phyloP scores from a whole-genome alignment of 2,113 vertebrate species.

The Ceyx margarethae region DNA sequence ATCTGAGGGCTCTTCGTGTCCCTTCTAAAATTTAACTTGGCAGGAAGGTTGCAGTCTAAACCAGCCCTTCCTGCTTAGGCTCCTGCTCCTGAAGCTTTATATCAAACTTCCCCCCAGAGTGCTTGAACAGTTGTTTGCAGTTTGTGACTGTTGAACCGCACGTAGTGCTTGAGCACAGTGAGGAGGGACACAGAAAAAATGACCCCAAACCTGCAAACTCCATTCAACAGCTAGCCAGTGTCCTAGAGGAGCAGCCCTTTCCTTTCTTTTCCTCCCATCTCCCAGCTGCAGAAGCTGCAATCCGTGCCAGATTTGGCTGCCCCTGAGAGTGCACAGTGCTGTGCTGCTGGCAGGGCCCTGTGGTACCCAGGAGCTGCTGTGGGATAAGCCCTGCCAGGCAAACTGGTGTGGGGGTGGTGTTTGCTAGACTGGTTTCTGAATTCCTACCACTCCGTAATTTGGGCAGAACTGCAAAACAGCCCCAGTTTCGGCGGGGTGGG shows the following conservation, averaged over 20 bases:
- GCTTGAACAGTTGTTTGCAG: background rate
- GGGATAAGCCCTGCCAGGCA: background rate
- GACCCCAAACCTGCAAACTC: background rate
- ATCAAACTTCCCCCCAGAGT: background rate
- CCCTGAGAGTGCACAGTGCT: accelerated
- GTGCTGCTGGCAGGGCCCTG: background rate
- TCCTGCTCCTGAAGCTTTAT: background rate
- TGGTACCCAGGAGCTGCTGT: background rate
- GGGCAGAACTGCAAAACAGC: background rate
- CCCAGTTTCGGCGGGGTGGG: background rate
- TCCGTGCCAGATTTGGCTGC: background rate
- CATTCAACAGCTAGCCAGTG: background rate
- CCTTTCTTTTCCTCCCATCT: background rate
- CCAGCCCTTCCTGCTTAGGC: background rate
- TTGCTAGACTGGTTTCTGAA: background rate
- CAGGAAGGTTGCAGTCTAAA: background rate
- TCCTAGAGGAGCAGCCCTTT: background rate
- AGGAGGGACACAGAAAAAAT: background rate
- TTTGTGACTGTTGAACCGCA: accelerated
- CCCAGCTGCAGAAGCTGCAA: background rate
- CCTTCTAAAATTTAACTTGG: slow-evolving; percentile 3
- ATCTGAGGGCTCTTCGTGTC: background rate
- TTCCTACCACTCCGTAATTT: background rate
- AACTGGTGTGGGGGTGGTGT: background rate
- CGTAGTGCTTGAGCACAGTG: accelerated